phyloP scores from a whole-genome alignment of 2,113 vertebrate species.

The Paraplagusia blochii region DNA sequence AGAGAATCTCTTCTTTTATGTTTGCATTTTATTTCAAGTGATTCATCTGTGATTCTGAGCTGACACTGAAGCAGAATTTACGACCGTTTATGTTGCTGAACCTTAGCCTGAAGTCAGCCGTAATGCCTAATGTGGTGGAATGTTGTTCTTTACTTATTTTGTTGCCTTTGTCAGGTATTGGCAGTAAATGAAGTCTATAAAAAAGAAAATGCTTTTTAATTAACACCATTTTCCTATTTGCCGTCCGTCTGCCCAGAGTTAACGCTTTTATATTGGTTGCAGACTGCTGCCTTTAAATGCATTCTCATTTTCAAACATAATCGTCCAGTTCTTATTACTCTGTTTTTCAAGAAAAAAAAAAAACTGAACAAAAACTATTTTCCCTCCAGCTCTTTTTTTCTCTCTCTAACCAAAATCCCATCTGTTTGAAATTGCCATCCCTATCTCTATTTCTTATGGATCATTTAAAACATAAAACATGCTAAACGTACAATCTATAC shows the following conservation, averaged over 20 bases:
- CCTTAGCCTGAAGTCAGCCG: background rate
- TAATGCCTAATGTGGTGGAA: slow-evolving; percentile 1
- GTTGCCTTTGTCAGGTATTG: slow-evolving; percentile 31
- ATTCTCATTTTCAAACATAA: slow-evolving; percentile 17
- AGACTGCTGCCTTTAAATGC: slow-evolving; percentile 31
- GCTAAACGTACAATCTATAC: too few species aligned
- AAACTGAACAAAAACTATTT: too few species aligned
- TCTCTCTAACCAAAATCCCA: too few species aligned
- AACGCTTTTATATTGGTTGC: slow-evolving; percentile 22
- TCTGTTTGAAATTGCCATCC: too few species aligned
- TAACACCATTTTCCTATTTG: slow-evolving; percentile 22
- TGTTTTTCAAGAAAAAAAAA: too few species aligned
- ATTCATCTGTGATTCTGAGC: too few species aligned
- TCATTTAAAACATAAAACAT: too few species aligned
- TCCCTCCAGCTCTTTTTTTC: too few species aligned
- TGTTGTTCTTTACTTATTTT: slow-evolving; percentile 11
- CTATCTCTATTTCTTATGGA: too few species aligned
- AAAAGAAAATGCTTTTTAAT: slow-evolving; percentile 17
- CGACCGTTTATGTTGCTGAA: background rate
- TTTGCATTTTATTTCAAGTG: too few species aligned
- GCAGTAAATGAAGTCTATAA: slow-evolving; percentile 15
- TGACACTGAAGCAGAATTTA: background rate
- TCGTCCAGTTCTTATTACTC: too few species aligned
- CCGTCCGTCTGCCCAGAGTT: slow-evolving; percentile 17
- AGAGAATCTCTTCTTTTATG: too few species aligned